Base-by-base conservation (phyloP, 1,140 invertebrate genomes). In the Drosophila ercepeae region DNA sequence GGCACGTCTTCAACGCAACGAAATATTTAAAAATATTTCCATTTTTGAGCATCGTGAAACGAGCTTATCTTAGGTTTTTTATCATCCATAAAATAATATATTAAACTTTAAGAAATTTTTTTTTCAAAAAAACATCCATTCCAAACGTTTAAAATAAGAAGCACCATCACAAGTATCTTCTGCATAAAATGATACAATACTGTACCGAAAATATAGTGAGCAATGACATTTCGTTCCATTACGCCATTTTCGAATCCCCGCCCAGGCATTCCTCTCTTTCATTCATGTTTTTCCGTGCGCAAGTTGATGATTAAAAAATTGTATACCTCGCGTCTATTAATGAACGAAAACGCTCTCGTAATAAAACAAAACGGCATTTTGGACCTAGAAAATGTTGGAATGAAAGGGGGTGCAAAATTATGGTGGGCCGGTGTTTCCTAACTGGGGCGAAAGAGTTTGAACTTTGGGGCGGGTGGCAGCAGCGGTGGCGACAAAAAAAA, bases 321-420 rank as follows among this genome's bases (percentile, higher is more conserved):
- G 88, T 82, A 88, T 88, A 78, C 78, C 82, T 69, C 83, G 74
- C 65, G 83, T 83, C 82, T 88, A 88, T 88, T 88, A 88, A 88
- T 88, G 82, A 84, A 75, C 57, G 82, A 82, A 86, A 89, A 89
- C 78, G 74, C 78, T 88, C 75, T 75, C 70, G 78, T 78, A 89
- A 88, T 88, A 88, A 88, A 88, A 88, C 82, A 88, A 78, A 88
- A 82, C 74, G 69, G 27, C 45, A 58, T 54, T 57, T 51, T 48
- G 60, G 61, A 63, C 46, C 50, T 57, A 48, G 21, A 25, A 36
- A 21, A 45, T 14, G 32, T 39, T 36, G 50, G 6, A 59, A 39
- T 13, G 29, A 16, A 67, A 29, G 36, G 71, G 64, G 52, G 52
- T 42, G 36, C 53, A 21, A 21, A 46, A 14, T 49, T 41, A 53